phyloP scores from a whole-genome alignment of 2,888 invertebrate genomes.

The Danaus chrysippus region DNA sequence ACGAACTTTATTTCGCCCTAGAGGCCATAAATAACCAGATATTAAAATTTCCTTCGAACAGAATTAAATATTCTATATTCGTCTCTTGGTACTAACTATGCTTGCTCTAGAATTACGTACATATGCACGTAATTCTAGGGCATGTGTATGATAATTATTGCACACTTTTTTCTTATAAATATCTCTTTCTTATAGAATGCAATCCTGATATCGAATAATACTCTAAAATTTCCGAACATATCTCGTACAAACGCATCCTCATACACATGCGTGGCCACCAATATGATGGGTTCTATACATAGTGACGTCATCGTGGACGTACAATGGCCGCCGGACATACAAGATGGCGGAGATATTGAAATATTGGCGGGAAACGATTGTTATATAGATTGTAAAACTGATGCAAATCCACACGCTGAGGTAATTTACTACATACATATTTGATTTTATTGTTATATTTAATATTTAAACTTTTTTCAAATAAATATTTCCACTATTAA shows the following conservation, averaged over 20 bases:
- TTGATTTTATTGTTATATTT: too few relatives aligned
- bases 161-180: neutral
- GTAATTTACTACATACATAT: constrained; percentile 37
- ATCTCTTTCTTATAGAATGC: constrained; percentile 53
- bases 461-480: too few relatives aligned
- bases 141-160: too few relatives aligned
- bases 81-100: too few relatives aligned
- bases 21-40: too few relatives aligned
- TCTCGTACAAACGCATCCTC: constrained; percentile 66
- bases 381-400: constrained; percentile 57
- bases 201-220: constrained; percentile 46
- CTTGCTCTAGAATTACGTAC: too few relatives aligned
- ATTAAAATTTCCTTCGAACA: too few relatives aligned
- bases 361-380: constrained; percentile 49
- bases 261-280: constrained; percentile 80
- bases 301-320: constrained; percentile 75
- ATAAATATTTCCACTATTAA: too few relatives aligned
- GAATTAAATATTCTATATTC: too few relatives aligned
- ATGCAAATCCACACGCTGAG: constrained; percentile 60
- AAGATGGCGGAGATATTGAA: constrained; percentile 33
- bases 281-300: constrained; percentile 77
- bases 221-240: constrained; percentile 47
- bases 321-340: constrained; percentile 67
- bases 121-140: too few relatives aligned
- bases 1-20: too few relatives aligned